Percentiles rank a stretch among this genome's conserved stretches.
Evolutionary conservation across 2,797 vertebrate genomes (phyloP).

Genomic region (Cirrhinus mrigala): DNA sequence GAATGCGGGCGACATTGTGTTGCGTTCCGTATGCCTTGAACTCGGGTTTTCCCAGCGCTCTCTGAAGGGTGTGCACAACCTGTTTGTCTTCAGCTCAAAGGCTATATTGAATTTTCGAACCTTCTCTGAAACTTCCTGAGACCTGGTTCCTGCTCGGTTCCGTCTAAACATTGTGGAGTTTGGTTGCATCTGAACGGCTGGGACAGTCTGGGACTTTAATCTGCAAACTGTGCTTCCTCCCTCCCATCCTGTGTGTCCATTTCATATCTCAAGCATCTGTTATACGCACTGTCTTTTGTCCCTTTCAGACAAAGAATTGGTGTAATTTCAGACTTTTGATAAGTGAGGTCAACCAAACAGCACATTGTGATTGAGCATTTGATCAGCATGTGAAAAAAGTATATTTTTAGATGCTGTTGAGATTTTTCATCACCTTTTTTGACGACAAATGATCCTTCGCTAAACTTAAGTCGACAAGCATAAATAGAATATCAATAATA

Average conservation of each 20-base stretch:
- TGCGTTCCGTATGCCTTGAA: conserved; percentile 34
- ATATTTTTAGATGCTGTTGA: not conserved
- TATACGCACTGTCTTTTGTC: not conserved
- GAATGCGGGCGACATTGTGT: conserved; percentile 20
- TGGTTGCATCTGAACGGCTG: not conserved
- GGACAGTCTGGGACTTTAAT: not conserved
- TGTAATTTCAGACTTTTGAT: not conserved
- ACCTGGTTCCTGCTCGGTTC: not conserved
- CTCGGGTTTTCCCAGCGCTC: conserved; percentile 40
- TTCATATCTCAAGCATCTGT: conserved; percentile 12
- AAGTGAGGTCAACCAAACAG: not conserved
- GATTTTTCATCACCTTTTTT: not conserved
- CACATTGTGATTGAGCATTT: not conserved
- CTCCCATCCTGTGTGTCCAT: conserved; percentile 25
- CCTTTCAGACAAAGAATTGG: conserved; percentile 12
- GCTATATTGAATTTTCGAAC: conserved; percentile 19
- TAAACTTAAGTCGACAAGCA: too few relatives aligned
- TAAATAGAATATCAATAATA: not conserved
- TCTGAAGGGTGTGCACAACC: conserved; percentile 38
- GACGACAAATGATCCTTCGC: not conserved
- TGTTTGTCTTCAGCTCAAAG: conserved; percentile 48
- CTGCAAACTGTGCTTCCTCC: not conserved
- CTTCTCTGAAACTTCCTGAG: conserved; percentile 30
- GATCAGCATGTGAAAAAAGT: not conserved
- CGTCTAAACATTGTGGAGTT: conserved; percentile 2